Base-by-base conservation (phyloP, 2,797 vertebrate genomes). In the Syngnathus acus region DNA sequence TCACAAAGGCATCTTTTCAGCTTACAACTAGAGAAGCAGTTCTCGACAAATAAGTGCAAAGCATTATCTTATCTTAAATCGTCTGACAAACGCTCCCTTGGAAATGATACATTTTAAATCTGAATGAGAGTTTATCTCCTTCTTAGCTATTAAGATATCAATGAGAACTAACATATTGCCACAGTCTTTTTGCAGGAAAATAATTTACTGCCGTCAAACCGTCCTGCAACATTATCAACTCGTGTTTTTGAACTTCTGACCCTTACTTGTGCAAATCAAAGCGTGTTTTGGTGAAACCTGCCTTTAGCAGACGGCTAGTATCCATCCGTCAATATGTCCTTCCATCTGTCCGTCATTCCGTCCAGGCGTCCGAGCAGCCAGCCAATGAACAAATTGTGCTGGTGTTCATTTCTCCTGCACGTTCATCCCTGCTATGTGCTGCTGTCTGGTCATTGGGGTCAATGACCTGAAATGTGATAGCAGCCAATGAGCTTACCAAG, bases 401-500 rank as follows among this genome's bases (percentile, higher is more conserved):
- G 72, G 66, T 81, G 76, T 80, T 78, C 68, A 72, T 80, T 77
- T 77, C 80, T 83, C 32, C 37, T 67, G 68, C 70, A 78, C 79
- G 77, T 84, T 75, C 73, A 66, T 77, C 72, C 72, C 71, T 75
- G 75, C 75, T 78, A 68, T n/a, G 68, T 66, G 81, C 79, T 69
- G 70, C 72, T 75, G 73, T 79, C 82, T 84, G 81, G 81, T 84
- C 88, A 82, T 81, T 79, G 76, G 79, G 84, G 85, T 86, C 84
- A 85, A 77, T 83, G 88, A 89, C 85, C 85, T 82, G 84, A 82
- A 89, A 88, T 82, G 82, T 80, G 85, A 89, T 88, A 79, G 78
- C 77, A 81, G 85, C 87, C 88, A 85, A 83, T 82, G 84, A 87
- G 82, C 82, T 85, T 85, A 86, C 81, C 86, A 87, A 89, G 87